These are phyloP conservation scores for Mamestra brassicae DNA, from an alignment of 2,888 invertebrate genomes.

Conservation along the genomic window DNA sequence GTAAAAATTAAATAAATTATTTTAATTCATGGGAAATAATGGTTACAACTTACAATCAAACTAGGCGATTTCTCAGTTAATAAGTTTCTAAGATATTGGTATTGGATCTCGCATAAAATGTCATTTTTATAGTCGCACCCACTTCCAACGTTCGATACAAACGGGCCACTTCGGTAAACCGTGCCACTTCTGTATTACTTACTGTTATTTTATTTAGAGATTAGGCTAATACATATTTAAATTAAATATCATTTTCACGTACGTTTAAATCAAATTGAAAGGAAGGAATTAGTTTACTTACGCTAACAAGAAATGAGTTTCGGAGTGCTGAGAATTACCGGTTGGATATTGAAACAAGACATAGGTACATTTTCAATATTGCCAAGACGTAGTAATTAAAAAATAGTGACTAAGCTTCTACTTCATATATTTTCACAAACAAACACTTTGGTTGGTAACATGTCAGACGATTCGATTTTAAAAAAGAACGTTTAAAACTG, in stretches of 20 bases:
- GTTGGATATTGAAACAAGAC: slow-evolving; percentile 1
- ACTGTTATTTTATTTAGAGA: slow-evolving; percentile 35
- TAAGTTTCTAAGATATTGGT: slow-evolving; percentile 35
- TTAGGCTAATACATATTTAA: slow-evolving; percentile 14
- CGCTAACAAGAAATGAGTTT: slow-evolving; percentile 14
- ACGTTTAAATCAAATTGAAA: neutral
- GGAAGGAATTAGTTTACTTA: slow-evolving; percentile 23
- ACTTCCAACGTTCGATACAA: slow-evolving; percentile 10
- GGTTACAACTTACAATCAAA: slow-evolving; percentile 16
- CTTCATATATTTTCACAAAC: no score
- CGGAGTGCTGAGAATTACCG: neutral
- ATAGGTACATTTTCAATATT: neutral
- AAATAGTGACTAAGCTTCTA: neutral
- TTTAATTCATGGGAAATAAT: slow-evolving; percentile 35
- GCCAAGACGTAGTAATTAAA: neutral
- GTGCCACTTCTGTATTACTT: slow-evolving; percentile 24
- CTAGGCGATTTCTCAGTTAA: slow-evolving; percentile 34
- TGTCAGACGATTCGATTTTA: neutral
- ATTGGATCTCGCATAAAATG: slow-evolving; percentile 29
- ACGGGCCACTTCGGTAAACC: slow-evolving; percentile 24
- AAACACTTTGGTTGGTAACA: neutral
- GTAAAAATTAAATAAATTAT: slow-evolving; percentile 31
- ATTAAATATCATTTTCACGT: slow-evolving; percentile 19
- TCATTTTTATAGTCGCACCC: slow-evolving; percentile 41
- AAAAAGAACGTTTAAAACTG: neutral